Conservation (phyloP, 1,140 invertebrate genomes). For the Aphidius gifuensis region DNA sequence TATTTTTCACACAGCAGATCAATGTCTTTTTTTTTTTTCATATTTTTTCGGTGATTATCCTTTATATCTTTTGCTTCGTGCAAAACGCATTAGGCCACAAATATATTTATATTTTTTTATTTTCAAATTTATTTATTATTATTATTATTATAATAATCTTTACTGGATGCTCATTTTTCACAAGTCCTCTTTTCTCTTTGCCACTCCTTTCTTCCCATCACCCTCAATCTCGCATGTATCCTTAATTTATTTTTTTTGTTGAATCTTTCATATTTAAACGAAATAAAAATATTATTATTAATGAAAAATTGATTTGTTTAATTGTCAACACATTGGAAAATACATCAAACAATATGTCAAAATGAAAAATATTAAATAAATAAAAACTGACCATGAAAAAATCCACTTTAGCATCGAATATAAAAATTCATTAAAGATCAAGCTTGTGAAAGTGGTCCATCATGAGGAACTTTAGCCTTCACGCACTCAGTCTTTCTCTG, state of each 20-base stretch:
- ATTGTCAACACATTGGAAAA: too few relatives aligned
- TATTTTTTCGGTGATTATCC: constrained; percentile 30
- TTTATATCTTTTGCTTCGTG: too few relatives aligned
- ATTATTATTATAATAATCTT: constrained; percentile 18
- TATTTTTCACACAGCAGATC: constrained; percentile 37
- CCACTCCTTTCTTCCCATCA: neutral
- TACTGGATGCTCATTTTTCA: constrained; percentile 54
- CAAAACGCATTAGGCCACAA: constrained; percentile 15
- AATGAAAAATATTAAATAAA: too few relatives aligned
- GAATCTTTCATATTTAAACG: constrained; percentile 30
- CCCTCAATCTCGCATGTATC: constrained; percentile 17
- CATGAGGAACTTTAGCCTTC: too few relatives aligned
- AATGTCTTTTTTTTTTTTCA: constrained; percentile 1
- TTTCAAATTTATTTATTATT: constrained; percentile 21
- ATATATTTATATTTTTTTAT: constrained; percentile 45
- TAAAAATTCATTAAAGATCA: too few relatives aligned
- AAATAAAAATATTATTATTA: too few relatives aligned
- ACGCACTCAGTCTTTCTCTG: too few relatives aligned
- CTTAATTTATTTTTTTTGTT: constrained; percentile 24
- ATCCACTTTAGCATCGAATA: too few relatives aligned
- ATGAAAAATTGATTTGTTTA: too few relatives aligned
- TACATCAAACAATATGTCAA: too few relatives aligned
- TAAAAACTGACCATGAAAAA: too few relatives aligned
- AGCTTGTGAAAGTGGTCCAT: too few relatives aligned
- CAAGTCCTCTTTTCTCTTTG: constrained; percentile 27